Base-by-base conservation (phyloP, 30 jellyfish, hydroid and myxozoan species). In the Haliclystus octoradiatus region DNA sequence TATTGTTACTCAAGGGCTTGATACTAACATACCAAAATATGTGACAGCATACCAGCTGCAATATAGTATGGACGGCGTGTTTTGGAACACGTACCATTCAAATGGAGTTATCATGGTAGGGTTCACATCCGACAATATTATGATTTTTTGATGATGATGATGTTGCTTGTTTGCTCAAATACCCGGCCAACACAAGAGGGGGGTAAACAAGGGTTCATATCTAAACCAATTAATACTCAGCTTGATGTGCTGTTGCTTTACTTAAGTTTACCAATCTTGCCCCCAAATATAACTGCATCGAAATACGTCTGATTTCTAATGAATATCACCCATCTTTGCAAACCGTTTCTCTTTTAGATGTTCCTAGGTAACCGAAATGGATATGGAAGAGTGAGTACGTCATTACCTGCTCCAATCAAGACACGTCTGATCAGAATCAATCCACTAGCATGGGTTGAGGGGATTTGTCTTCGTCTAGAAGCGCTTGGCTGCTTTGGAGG, bases 391-490 rank as follows among this genome's bases (percentile, higher is more conserved):
- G 40, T 31, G 22, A 63, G 62, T 27, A 50, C 49, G 50, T 24
- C 66, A 52, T 61, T 91, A 66, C 66, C 81, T n/a, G 60, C 74
- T 19, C 84, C 99, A 2, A 67, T 91, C 30, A 78, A 76, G 25
- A 88, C 95, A 26, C 74, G 94, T 30, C 82, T 68, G 76, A 34
- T 91, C 69, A 84, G 99, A 62, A 27, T 91, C 31, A 78, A 77
- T 70, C 99, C 99, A 22, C 80, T 70, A 15, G 92, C 71, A 34
- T 82, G 82, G 88, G 68, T 52, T 66, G 81, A 77, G 34, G 95
- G 94, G 7, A 91, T 91, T 40, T 91, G 99, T 52, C 77, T 91
- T 94, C 72, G 99, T 28, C 76, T 82, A 14, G 99, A 91, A 33
- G 62, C 81, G 33, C 78, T 82, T 50, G 99, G 99, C 50, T 91